phyloP scores from a whole-genome alignment of 2,888 invertebrate species.

The Macropis europaea region DNA sequence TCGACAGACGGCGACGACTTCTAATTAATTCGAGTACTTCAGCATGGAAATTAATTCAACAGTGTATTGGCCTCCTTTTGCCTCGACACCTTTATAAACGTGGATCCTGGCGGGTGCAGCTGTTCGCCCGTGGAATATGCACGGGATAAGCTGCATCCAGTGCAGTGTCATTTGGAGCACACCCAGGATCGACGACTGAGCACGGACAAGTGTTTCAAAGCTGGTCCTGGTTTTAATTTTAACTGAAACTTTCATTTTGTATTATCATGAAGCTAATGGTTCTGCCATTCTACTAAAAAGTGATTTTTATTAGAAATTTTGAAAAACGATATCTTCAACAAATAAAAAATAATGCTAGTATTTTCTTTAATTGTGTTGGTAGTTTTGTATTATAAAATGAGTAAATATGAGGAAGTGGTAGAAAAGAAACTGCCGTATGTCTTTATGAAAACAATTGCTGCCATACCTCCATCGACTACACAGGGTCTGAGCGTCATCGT shows the following conservation, averaged over 20 bases:
- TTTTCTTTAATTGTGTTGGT: too few species aligned
- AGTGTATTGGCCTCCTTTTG: constrained; percentile 23
- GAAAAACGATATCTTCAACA: background rate
- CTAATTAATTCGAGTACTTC: constrained; percentile 62
- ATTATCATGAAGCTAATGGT: background rate
- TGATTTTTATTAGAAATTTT: too few species aligned
- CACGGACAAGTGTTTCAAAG: background rate
- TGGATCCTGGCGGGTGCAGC: background rate
- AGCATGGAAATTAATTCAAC: constrained; percentile 51
- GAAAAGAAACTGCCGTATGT: too few species aligned
- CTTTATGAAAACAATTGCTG: too few species aligned
- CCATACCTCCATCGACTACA: too few species aligned
- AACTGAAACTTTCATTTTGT: background rate
- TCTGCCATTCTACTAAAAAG: too few species aligned
- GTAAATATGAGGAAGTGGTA: too few species aligned
- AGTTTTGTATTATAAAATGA: too few species aligned
- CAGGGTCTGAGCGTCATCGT: too few species aligned
- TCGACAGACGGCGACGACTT: constrained; percentile 37
- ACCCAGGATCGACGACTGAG: background rate
- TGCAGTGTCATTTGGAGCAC: constrained; percentile 1
- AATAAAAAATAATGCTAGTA: too few species aligned
- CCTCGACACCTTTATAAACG: constrained; percentile 40
- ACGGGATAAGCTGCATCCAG: background rate
- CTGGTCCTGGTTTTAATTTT: background rate
- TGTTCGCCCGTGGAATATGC: constrained; percentile 14